A percentile compares a stretch with the other conserved stretches of the same genome.
Evolutionary conservation across 2,113 vertebrate genomes (phyloP).

Genomic region (Cynoglossus semilaevis): DNA sequence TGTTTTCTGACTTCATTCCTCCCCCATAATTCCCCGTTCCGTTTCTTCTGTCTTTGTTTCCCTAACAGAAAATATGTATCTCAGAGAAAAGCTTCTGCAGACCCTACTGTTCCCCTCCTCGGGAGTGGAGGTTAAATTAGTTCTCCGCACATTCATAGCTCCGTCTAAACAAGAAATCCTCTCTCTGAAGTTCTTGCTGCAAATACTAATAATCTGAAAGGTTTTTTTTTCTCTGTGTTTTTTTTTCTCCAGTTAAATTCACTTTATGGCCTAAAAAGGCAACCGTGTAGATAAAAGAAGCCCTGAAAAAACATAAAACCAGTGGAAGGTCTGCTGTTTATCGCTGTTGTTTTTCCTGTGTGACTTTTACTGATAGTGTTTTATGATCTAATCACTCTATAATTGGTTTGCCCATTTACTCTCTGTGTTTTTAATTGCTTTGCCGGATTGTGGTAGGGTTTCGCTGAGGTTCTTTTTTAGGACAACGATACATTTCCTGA

Average conservation of each 20-base stretch:
- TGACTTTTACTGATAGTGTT: slow-evolving; percentile 41
- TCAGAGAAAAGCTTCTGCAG: background rate
- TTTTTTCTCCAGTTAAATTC: slow-evolving; percentile 12
- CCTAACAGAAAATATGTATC: slow-evolving; percentile 5
- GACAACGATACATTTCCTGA: slow-evolving; percentile 22
- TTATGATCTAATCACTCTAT: slow-evolving; percentile 51
- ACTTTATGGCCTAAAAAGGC: background rate
- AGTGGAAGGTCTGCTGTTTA: slow-evolving; percentile 25
- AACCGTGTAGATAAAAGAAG: slow-evolving; percentile 1
- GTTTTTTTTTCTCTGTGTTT: slow-evolving; percentile 40
- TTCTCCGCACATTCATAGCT: slow-evolving; percentile 13
- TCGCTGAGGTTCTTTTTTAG: slow-evolving; percentile 23
- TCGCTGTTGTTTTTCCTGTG: slow-evolving; percentile 28
- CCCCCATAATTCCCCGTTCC: background rate
- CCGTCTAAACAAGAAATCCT: slow-evolving; percentile 23
- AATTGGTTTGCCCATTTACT: slow-evolving; percentile 46
- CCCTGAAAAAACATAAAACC: slow-evolving; percentile 13
- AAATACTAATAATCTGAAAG: slow-evolving; percentile 8
- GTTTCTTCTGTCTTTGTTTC: slow-evolving; percentile 8
- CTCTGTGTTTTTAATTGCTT: slow-evolving; percentile 46
- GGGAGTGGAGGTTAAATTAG: background rate
- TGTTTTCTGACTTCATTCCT: background rate
- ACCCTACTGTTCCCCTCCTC: background rate
- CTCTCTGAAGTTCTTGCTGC: slow-evolving; percentile 1
- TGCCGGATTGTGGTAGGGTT: slow-evolving; percentile 11